These are phyloP conservation scores for Arrhamphus sclerolepis DNA, from an alignment of 2,797 vertebrate genomes.

Conservation along the genomic window DNA sequence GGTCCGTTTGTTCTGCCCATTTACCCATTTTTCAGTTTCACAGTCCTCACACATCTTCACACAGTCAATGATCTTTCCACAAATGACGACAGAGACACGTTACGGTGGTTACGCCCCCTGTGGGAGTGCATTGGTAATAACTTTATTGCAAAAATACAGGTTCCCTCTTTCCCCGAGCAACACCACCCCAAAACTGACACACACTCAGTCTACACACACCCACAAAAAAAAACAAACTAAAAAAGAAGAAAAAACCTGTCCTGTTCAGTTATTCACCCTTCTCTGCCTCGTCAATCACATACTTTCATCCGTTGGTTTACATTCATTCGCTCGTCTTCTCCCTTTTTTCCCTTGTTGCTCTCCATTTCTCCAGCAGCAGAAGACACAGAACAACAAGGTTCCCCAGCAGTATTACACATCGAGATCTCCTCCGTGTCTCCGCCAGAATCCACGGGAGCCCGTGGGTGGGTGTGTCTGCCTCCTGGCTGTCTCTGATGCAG, in stretches of 20 bases:
- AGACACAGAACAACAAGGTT: slow-evolving; percentile 71
- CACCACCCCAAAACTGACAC: slow-evolving; percentile 77
- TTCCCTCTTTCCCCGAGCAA: slow-evolving; percentile 85
- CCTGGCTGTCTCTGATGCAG: slow-evolving; percentile 78
- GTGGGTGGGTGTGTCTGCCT: slow-evolving; percentile 70
- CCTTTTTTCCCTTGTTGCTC: slow-evolving; percentile 34
- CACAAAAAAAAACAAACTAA: too few species aligned
- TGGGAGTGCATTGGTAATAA: slow-evolving; percentile 86
- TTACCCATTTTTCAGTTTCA: too few species aligned
- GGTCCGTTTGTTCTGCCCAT: too few species aligned
- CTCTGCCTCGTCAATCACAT: slow-evolving; percentile 44
- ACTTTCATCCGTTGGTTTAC: slow-evolving; percentile 56
- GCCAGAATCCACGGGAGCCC: slow-evolving; percentile 57
- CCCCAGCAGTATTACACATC: slow-evolving; percentile 73
- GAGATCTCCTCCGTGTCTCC: slow-evolving; percentile 48
- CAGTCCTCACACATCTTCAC: too few species aligned
- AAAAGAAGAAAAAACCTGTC: too few species aligned
- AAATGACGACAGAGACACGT: slow-evolving; percentile 43
- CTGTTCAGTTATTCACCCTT: slow-evolving; percentile 9
- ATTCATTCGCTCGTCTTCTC: slow-evolving; percentile 60
- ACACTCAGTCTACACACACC: slow-evolving; percentile 63
- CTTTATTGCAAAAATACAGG: slow-evolving; percentile 93
- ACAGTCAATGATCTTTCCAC: too few species aligned
- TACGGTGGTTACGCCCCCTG: slow-evolving; percentile 80
- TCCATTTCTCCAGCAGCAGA: slow-evolving; percentile 58